phyloP scores from a whole-genome alignment of 2,113 vertebrate genomes.

The Kryptolebias marmoratus region DNA sequence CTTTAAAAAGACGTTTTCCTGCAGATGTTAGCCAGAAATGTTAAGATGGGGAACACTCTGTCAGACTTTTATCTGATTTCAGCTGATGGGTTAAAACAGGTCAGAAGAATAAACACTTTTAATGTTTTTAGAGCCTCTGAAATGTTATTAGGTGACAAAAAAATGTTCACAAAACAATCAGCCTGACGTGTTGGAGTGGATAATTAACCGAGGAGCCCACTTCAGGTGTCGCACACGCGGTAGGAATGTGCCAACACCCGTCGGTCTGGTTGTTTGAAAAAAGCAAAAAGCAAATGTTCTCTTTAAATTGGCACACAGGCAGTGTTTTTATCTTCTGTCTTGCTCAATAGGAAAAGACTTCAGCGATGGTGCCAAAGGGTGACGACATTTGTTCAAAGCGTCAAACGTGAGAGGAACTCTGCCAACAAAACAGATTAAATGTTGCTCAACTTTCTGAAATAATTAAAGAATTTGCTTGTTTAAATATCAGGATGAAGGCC shows the following conservation, averaged over 20 bases:
- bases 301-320: background rate
- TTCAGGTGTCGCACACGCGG: background rate
- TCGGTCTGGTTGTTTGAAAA: background rate
- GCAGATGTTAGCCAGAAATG: background rate
- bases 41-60: background rate
- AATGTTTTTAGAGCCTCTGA: background rate
- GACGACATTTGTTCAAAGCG: background rate
- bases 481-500: background rate
- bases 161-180: background rate
- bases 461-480: background rate
- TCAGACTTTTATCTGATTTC: background rate
- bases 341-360: background rate
- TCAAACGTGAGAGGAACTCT: background rate
- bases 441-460: background rate
- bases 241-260: background rate
- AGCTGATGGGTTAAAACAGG: constrained; percentile 13
- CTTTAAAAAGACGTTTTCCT: background rate
- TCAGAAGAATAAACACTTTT: background rate
- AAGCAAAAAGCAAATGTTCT: background rate
- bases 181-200: background rate
- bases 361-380: background rate
- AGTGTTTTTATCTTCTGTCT: background rate
- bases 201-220: background rate
- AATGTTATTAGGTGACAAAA: background rate
- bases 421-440: constrained; percentile 7